Base-by-base conservation (phyloP, 2,888 invertebrate genomes). In the Macropis europaea region DNA sequence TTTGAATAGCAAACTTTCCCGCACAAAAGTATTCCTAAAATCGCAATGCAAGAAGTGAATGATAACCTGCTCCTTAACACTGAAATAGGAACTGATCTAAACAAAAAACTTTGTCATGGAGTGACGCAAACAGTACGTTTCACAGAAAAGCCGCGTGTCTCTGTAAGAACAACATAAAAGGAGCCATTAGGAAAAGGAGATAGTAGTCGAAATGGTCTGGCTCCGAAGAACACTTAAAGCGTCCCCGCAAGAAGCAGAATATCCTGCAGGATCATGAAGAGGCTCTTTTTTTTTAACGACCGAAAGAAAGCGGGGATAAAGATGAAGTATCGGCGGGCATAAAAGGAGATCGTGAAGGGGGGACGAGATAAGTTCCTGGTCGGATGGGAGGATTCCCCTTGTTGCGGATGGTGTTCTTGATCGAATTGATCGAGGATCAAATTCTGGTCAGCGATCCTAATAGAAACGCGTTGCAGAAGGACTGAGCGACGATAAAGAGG, bases 121-220 rank as follows among this genome's bases (percentile, higher is more conserved):
- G n/a, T n/a, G n/a, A n/a, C n/a, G n/a, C n/a, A n/a, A n/a, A n/a
- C n/a, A n/a, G n/a, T n/a, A n/a, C n/a, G n/a, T n/a, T n/a, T n/a
- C n/a, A n/a, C n/a, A n/a, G n/a, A n/a, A n/a, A 9, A 19, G 11
- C 7, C 11, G 45, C n/a, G 56, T 47, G 53, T 54, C 32, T 26
- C 48, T 47, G 13, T 60, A 64, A 75, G 71, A 76, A 79, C 76
- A 48, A 63, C 81, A 77, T 82, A 80, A 85, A 84, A 77, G 71
- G 73, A 59, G 52, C 76, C 73, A 82, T 82, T 83, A 77, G 63
- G 63, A 62, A 34, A 45, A 38, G 24, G 34, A 70, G 38, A 75
- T 52, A 54, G 60, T 48, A 47, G 43, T 32, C 34, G 13, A 7
- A 48, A 54, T 70, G 54, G 50, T 13, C 57, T 38, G 28, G 38